These are phyloP conservation scores for Melopsittacus undulatus DNA, from an alignment of 2,797 vertebrate genomes.

Conservation along the genomic window DNA sequence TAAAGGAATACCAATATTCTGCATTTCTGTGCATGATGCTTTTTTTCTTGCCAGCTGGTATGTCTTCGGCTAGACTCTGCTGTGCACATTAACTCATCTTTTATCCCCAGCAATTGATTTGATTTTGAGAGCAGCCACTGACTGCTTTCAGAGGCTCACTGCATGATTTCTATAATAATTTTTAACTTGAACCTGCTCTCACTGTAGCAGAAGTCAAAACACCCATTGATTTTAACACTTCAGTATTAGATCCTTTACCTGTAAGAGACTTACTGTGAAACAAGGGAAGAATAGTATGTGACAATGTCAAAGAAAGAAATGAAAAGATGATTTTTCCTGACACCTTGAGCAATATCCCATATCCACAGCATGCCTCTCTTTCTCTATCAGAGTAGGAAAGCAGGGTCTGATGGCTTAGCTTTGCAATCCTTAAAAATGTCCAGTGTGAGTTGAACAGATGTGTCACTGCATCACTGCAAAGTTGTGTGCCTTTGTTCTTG, in stretches of 20 bases:
- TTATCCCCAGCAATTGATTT: not conserved
- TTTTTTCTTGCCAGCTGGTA: not conserved
- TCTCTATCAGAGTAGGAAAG: not conserved
- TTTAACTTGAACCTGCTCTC: not conserved
- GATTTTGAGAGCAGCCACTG: not conserved
- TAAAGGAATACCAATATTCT: not conserved
- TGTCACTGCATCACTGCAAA: not conserved
- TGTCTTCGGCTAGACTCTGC: not conserved
- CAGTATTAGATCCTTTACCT: not conserved
- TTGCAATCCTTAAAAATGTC: not conserved
- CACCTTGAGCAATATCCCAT: not conserved
- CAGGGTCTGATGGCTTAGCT: not conserved
- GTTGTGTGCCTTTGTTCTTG: not conserved
- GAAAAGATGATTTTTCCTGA: not conserved
- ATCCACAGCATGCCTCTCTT: not conserved
- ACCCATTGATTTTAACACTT: not conserved
- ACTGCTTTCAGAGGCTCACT: not conserved
- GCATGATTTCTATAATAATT: not conserved
- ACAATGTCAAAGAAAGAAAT: not conserved
- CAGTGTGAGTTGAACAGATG: not conserved
- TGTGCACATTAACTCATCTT: not conserved
- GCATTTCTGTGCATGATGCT: not conserved
- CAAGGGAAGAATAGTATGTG: not conserved
- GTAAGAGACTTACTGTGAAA: not conserved
- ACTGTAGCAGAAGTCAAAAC: not conserved